Evolutionary conservation across 2,888 invertebrate genomes (phyloP), one percentile per base, ranked within the genome.

Genomic region (Colostygia pectinataria): DNA sequence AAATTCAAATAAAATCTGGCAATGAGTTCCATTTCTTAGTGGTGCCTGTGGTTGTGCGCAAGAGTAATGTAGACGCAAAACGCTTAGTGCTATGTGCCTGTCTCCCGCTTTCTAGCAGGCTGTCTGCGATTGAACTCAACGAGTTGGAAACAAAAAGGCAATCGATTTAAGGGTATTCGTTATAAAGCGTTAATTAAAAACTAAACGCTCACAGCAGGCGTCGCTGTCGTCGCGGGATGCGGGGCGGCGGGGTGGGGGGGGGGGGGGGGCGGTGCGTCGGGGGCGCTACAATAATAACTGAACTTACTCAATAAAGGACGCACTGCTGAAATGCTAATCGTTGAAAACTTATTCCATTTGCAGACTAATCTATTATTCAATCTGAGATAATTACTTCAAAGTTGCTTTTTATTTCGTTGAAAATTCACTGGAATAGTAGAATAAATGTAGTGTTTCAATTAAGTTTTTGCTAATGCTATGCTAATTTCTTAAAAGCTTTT

Each of bases 131-230:
- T 53, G 44, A 58, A 61, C 51, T 57, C 53, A 53, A 57, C 57
- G 54, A 47, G 40, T 50, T 53, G 59, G 49, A 65, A 58, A 59
- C 58, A 66, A 68, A 66, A 66, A 60, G 49, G 57, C 55, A 59
- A 50, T 48, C 53, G 42, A 45, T 50, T 42, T 38, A 41, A 41
- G 46, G 20, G n/a, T 47, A 56, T 55, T 58, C 39, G 41, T 46
- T 53, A 44, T 39, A 55, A 36, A 49, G 43, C 40, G 45, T 55
- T 55, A 51, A 57, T 61, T 56, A 58, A 54, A 49, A 53, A 44
- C 31, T 39, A 14, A 50, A 18, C 29, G 29, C 27, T 43, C 28
- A 15, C 31, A 32, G 20, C 23, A 28, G 33, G 13, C 38, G 32
- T n/a, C 13, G n/a, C n/a, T n/a, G n/a, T n/a, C 10, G 13, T 10